These are phyloP conservation scores for Ladona fulva DNA, from an alignment of 1,140 invertebrate species.

Conservation along the genomic window DNA sequence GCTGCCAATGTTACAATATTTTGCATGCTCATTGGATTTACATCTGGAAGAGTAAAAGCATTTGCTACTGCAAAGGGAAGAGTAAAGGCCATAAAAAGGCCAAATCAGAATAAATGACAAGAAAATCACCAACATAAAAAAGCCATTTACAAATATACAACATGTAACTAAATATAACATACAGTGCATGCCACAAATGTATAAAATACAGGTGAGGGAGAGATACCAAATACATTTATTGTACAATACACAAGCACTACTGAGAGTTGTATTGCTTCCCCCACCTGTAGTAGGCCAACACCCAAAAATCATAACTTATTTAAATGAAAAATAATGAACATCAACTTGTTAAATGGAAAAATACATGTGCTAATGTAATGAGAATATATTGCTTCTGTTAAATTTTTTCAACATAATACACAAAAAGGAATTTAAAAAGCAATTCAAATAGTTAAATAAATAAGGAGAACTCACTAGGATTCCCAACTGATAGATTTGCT, in stretches of 20 bases:
- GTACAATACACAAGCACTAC: neutral
- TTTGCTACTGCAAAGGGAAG: conserved; percentile 12
- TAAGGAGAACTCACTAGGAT: conserved; percentile 34
- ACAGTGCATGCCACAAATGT: neutral
- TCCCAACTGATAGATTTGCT: conserved; percentile 41
- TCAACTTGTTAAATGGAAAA: conserved; percentile 11
- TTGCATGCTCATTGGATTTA: conserved; percentile 72
- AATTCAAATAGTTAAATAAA: neutral
- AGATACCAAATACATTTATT: neutral
- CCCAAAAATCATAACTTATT: neutral
- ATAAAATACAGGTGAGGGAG: neutral
- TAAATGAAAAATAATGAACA: neutral
- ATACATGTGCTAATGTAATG: conserved; percentile 14
- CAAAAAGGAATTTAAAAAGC: conserved; percentile 16
- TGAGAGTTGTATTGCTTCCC: neutral
- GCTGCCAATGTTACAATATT: conserved; percentile 82
- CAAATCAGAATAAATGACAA: conserved; percentile 5
- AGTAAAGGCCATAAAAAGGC: conserved; percentile 1
- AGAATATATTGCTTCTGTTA: conserved; percentile 30
- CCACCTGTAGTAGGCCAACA: neutral
- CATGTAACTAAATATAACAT: neutral
- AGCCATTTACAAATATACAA: conserved; percentile 3
- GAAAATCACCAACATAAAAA: conserved; percentile 10
- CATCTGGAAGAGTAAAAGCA: conserved; percentile 38
- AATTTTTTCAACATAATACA: conserved; percentile 36